Conservation (phyloP, 2,888 invertebrate genomes). For the Drymonia ruficornis region DNA sequence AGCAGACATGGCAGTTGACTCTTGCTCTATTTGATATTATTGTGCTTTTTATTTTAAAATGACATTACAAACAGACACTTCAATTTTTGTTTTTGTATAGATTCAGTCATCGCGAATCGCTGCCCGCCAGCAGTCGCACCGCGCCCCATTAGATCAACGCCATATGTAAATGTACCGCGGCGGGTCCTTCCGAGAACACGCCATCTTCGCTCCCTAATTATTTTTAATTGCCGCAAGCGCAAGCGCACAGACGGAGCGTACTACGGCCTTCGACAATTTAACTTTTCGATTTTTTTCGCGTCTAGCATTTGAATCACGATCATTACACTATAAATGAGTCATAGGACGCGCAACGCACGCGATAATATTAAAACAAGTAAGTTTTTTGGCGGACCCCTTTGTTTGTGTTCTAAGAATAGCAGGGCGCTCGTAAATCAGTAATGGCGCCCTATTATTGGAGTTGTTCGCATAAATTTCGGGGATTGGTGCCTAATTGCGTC, state of each 20-base stretch:
- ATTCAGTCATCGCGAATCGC: slow-evolving; percentile 22
- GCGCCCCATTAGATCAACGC: slow-evolving; percentile 46
- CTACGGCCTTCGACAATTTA: slow-evolving; percentile 77
- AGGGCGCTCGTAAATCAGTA: slow-evolving; percentile 72
- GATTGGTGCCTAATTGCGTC: slow-evolving; percentile 54
- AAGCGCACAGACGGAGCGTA: slow-evolving; percentile 62
- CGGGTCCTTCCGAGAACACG: slow-evolving; percentile 79
- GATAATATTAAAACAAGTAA: slow-evolving; percentile 62
- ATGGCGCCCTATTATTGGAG: slow-evolving; percentile 81
- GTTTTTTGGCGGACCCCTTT: slow-evolving; percentile 65
- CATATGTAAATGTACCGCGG: slow-evolving; percentile 79
- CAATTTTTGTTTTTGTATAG: too few relatives aligned
- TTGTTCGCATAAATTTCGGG: slow-evolving; percentile 69
- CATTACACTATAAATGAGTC: slow-evolving; percentile 72
- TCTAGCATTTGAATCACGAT: slow-evolving; percentile 76
- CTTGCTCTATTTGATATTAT: too few relatives aligned
- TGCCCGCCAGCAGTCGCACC: slow-evolving; percentile 27
- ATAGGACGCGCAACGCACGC: slow-evolving; percentile 59
- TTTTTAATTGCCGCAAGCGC: slow-evolving; percentile 84
- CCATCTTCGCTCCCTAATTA: slow-evolving; percentile 81
- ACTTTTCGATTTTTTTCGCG: slow-evolving; percentile 77
- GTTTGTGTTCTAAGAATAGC: slow-evolving; percentile 69
- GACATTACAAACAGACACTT: too few relatives aligned
- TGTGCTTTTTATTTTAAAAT: too few relatives aligned
- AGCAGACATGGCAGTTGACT: too few relatives aligned